Conservation (phyloP, 2,113 vertebrate species). For the Pangasianodon gigas region DNA sequence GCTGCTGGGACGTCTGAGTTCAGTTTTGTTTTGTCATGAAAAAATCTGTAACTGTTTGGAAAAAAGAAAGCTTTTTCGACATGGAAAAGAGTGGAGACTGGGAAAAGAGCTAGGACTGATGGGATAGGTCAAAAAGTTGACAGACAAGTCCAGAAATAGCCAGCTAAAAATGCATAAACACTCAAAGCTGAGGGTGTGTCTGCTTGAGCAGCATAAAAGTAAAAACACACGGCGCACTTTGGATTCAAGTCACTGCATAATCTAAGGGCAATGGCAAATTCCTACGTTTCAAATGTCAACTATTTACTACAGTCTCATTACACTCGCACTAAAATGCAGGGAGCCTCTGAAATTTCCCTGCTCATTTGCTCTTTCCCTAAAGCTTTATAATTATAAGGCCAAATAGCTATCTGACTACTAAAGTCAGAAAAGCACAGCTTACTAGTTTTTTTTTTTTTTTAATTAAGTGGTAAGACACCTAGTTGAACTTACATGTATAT, state of each 20-base stretch:
- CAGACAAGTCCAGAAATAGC: constrained; percentile 39
- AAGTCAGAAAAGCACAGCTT: background rate
- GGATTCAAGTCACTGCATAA: constrained; percentile 26
- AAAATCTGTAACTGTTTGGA: background rate
- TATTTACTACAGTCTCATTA: background rate
- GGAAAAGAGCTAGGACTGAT: constrained; percentile 22
- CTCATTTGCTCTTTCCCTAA: constrained; percentile 1
- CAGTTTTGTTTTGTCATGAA: constrained; percentile 17
- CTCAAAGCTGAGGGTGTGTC: constrained; percentile 33
- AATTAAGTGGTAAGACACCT: background rate
- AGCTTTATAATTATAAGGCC: constrained; percentile 1
- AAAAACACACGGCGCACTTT: constrained; percentile 9
- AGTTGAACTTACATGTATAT: background rate
- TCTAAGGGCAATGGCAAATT: background rate
- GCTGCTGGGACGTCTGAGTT: background rate
- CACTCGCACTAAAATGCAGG: background rate
- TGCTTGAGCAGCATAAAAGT: constrained; percentile 11
- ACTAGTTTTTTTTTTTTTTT: background rate
- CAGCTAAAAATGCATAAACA: constrained; percentile 31
- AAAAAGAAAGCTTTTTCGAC: background rate
- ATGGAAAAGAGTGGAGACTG: constrained; percentile 11
- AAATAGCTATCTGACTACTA: background rate
- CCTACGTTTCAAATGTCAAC: background rate
- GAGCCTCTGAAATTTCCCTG: background rate
- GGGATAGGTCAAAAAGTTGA: constrained; percentile 37